phyloP scores from a whole-genome alignment of 2,113 vertebrate genomes.

The Romanogobio albipinnatus region DNA sequence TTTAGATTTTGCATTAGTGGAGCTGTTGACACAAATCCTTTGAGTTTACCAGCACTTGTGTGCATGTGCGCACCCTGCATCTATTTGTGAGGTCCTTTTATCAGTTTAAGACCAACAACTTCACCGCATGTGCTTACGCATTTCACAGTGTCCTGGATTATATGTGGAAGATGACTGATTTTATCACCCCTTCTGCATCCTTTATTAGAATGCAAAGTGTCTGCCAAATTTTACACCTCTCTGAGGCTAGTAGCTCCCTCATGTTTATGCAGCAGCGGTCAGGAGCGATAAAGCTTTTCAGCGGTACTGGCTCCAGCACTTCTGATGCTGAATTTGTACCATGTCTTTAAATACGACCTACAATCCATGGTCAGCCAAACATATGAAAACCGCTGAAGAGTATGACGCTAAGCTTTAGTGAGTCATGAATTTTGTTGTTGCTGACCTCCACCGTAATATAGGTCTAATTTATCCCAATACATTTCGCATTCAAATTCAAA shows the following conservation, averaged over 20 bases:
- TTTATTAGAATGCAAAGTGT: conserved; percentile 65
- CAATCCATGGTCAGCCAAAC: conserved; percentile 2
- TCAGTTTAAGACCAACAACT: conserved; percentile 55
- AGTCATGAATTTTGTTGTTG: background rate
- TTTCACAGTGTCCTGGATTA: conserved; percentile 56
- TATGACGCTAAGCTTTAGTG: background rate
- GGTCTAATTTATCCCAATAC: no score
- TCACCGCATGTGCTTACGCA: conserved; percentile 55
- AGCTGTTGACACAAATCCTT: conserved; percentile 26
- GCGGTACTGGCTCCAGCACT: conserved; percentile 33
- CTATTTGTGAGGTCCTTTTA: conserved; percentile 50
- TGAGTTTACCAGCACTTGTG: conserved; percentile 7
- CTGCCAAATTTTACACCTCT: conserved; percentile 61
- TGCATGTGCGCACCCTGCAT: background rate
- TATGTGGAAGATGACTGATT: conserved; percentile 57
- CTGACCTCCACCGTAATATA: background rate
- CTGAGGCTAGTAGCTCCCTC: conserved; percentile 38
- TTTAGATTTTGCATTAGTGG: conserved; percentile 40
- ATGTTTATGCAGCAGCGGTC: conserved; percentile 62
- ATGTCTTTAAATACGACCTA: conserved; percentile 10
- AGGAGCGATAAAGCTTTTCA: conserved; percentile 58
- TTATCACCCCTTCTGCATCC: conserved; percentile 62
- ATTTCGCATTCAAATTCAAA: background rate
- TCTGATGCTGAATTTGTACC: conserved; percentile 45
- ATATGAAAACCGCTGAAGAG: background rate